Base-by-base conservation (phyloP, 2,797 vertebrate species). In the Sebastes nivosus region DNA sequence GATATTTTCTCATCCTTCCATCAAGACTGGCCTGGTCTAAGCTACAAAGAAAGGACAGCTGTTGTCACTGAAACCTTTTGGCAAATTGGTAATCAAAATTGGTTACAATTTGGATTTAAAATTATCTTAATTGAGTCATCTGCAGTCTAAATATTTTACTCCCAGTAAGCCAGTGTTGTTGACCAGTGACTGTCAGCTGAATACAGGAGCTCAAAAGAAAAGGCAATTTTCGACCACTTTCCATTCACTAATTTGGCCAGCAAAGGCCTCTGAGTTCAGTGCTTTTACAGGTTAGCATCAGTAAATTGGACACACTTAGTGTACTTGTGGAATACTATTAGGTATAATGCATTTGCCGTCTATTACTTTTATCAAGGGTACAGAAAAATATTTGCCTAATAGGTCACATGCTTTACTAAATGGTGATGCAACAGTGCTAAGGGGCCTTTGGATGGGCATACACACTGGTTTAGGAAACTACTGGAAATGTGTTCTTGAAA, bases 271-370 rank as follows among this genome's bases (percentile, higher is more conserved):
- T 57, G 64, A 85, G 52, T 79, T 79, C 61, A 75, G 22, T 73
- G 74, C 52, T 74, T 64, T 7, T 66, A 55, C 69, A 84, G 61
- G 79, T 69, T 81, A 80, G 59, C 58, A 18, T 52, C 73, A 63
- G 76, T 54, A 86, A 91, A 79, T 81, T 85, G 73, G 30, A 58
- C 77, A 70, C 68, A 67, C 67, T 81, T 77, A 75, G 67, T 82
- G 75, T 78, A 16, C 73, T 83, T 74, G 68, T 86, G 82, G 77
- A 63, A 78, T 86, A 30, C 66, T 84, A 78, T 81, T 80, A 42
- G 68, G 24, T 55, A 29, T 71, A 82, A 78, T 80, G 63, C 55
- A 42, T 84, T 78, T 70, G 52, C 57, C 25, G 68, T 83, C 32
- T 75, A 46, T 75, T 65, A 66, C 65, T 82, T 71, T 76, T 65